A percentile compares a stretch with the other conserved stretches of the same genome.
Conservation (phyloP, 2,888 invertebrate genomes). For the Hyposoter dolosus region DNA sequence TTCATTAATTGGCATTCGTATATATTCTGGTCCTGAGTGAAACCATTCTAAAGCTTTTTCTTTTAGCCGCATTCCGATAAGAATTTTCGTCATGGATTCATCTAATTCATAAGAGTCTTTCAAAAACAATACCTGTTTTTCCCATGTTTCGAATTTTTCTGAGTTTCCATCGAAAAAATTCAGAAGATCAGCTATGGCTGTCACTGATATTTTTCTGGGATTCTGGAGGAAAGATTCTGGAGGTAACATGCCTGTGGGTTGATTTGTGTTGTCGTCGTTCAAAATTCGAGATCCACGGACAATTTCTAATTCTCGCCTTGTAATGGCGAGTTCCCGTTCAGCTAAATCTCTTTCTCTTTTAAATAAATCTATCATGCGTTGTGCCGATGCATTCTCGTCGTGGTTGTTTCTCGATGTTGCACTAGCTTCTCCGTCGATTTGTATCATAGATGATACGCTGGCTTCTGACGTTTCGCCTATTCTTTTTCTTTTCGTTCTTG, state of each 20-base stretch:
- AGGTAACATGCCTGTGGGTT: neutral
- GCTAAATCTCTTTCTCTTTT: constrained; percentile 21
- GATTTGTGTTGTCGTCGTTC: neutral
- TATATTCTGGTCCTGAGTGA: constrained; percentile 18
- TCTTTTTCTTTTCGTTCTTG: constrained; percentile 8
- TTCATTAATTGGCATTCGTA: neutral
- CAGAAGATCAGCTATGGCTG: neutral
- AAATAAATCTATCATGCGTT: constrained; percentile 10
- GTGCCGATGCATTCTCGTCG: neutral
- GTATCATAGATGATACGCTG: neutral
- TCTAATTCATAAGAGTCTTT: neutral
- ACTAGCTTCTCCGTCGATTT: constrained; percentile 1
- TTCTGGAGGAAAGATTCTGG: neutral
- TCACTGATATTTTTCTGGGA: constrained; percentile 8
- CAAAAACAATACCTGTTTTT: constrained; percentile 1
- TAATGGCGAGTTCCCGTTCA: no score
- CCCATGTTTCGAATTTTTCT: constrained; percentile 14
- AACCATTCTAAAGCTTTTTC: constrained; percentile 19
- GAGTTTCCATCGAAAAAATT: neutral
- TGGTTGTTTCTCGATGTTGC: neutral
- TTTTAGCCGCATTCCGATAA: no score
- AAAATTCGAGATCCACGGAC: neutral
- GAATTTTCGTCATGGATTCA: neutral
- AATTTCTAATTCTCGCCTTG: neutral
- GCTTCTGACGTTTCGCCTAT: neutral